Conservation (phyloP, 2,888 invertebrate species). For the Netelia melanura region DNA sequence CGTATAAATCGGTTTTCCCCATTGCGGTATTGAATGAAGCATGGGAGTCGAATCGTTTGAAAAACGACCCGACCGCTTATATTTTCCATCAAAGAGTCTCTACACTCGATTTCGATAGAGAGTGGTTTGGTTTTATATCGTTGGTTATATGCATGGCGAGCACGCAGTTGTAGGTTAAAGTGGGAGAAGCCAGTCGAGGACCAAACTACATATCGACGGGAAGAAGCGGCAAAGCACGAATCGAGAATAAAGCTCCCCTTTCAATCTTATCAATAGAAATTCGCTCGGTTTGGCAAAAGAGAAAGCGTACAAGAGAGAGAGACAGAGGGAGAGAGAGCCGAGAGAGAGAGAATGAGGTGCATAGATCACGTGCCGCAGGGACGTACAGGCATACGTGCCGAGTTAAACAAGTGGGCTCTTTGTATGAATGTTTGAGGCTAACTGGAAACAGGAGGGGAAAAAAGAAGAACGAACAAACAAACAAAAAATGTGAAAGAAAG, state of each 20-base stretch:
- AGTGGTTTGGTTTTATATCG: conserved; percentile 35
- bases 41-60: conserved; percentile 20
- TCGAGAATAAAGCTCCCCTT: conserved; percentile 64
- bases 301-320: conserved; percentile 32
- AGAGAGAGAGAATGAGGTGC: conserved; percentile 27
- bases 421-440: conserved; percentile 76
- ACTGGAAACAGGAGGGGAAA: conserved; percentile 38
- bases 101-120: conserved; percentile 55
- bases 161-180: conserved; percentile 62
- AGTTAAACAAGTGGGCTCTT: conserved; percentile 71
- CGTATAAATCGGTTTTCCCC: conserved; percentile 1
- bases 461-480: conserved; percentile 21
- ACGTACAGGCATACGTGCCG: conserved; percentile 65
- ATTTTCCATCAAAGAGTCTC: conserved; percentile 30
- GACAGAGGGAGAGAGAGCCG: conserved; percentile 21
- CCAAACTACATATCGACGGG: conserved; percentile 50
- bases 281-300: conserved; percentile 55
- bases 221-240: conserved; percentile 57
- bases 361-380: conserved; percentile 61
- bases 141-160: conserved; percentile 36
- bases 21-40: conserved; percentile 28
- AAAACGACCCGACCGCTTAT: conserved; percentile 31
- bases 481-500: neutral
- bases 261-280: conserved; percentile 69
- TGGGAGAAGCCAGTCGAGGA: conserved; percentile 45